Conservation (phyloP, 2,888 invertebrate genomes). For the Pachymerium ferrugineum region DNA sequence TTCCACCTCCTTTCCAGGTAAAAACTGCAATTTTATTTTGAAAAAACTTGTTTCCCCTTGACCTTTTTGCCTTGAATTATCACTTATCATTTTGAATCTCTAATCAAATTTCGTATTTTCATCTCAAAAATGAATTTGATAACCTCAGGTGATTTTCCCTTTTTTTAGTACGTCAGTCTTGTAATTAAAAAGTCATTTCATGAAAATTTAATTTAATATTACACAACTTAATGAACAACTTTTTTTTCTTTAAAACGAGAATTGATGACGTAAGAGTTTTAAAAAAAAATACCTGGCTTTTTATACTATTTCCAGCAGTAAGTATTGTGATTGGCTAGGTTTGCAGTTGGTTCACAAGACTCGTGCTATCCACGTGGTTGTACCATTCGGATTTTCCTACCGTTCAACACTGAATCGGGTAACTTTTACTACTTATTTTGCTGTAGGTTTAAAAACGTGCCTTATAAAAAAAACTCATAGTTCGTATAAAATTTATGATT, state of each 20-base stretch:
- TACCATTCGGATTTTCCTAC: no score
- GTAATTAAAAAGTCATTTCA: not conserved
- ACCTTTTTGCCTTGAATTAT: not conserved
- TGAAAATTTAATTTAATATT: not conserved
- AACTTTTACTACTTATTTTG: no score
- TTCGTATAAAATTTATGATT: no score
- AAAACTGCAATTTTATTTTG: no score
- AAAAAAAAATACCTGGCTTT: conserved; percentile 1
- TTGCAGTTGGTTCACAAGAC: not conserved
- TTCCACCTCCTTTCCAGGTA: no score
- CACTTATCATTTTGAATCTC: not conserved
- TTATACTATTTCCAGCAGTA: not conserved
- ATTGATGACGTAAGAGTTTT: not conserved
- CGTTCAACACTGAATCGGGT: no score
- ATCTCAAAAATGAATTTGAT: not conserved
- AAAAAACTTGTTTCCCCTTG: not conserved
- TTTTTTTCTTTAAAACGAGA: no score
- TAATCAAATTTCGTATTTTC: not conserved
- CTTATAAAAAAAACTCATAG: no score
- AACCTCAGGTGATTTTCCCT: no score
- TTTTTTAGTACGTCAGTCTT: no score
- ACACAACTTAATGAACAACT: no score
- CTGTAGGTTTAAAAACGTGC: no score
- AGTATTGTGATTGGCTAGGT: not conserved
- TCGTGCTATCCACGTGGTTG: not conserved